Conservation (phyloP, 35 echinoderm and acorn worm genomes). For the Hemicentrotus pulcherrimus region DNA sequence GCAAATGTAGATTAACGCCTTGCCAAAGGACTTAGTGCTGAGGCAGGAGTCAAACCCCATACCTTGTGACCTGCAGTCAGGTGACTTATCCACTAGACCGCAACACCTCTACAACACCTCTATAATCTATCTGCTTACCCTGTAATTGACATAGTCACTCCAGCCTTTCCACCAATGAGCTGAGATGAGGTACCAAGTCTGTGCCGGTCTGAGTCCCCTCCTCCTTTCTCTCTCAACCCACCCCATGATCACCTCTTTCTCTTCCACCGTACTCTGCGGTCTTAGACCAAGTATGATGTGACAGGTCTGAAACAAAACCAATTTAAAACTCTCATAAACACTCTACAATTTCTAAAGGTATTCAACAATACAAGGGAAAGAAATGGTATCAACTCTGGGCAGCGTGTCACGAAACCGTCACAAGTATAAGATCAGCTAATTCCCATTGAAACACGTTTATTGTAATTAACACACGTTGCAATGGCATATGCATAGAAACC, state of each 20-base stretch:
- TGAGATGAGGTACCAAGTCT: constrained; percentile 95
- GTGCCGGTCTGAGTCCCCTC: constrained; percentile 73
- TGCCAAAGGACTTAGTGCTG: too few species aligned
- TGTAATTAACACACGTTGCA: too few species aligned
- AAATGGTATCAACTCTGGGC: background rate
- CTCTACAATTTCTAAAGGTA: background rate
- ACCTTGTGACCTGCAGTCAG: too few species aligned
- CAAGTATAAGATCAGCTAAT: too few species aligned
- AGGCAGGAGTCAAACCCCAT: too few species aligned
- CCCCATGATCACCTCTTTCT: constrained; percentile 88
- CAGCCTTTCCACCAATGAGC: constrained; percentile 89
- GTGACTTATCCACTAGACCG: too few species aligned
- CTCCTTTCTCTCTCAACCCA: constrained; percentile 97
- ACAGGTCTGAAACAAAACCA: constrained; percentile 76
- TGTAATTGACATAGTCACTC: constrained; percentile 87
- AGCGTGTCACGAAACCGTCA: background rate
- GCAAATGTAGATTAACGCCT: too few species aligned
- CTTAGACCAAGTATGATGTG: constrained; percentile 95
- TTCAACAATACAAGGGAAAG: background rate
- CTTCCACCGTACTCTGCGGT: constrained; percentile 77
- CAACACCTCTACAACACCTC: too few species aligned
- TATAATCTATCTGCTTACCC: constrained; percentile 45
- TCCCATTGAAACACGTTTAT: too few species aligned
- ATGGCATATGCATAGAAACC: too few species aligned
- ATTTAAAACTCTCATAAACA: background rate